A percentile compares a stretch with the other conserved stretches of the same genome.
These are phyloP conservation scores for Lichenostomus cassidix DNA, from an alignment of 2,113 vertebrate genomes.

Conservation along the genomic window DNA sequence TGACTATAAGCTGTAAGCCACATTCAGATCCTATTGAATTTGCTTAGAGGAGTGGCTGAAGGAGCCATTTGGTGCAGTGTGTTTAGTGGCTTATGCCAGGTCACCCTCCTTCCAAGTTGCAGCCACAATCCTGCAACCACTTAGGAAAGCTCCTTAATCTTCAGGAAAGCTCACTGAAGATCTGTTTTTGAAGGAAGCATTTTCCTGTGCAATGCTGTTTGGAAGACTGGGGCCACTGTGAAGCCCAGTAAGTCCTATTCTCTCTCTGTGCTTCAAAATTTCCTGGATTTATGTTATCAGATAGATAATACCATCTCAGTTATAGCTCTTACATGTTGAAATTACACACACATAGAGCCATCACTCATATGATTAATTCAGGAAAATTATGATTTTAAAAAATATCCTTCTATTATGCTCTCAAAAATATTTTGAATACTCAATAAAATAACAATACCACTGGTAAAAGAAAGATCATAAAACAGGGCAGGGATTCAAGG, in stretches of 20 bases:
- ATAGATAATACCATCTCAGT: neutral
- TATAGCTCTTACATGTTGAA: neutral
- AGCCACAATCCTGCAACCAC: neutral
- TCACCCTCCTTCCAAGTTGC: neutral
- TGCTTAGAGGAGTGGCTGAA: neutral
- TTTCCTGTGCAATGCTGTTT: neutral
- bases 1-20: neutral
- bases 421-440: neutral
- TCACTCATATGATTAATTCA: neutral
- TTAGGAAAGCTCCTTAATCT: slow-evolving; percentile 1
- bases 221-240: neutral
- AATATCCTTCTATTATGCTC: neutral
- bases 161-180: neutral
- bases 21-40: slow-evolving; percentile 4
- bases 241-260: neutral
- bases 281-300: neutral
- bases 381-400: neutral
- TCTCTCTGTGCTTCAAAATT: neutral
- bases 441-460: neutral
- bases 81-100: neutral
- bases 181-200: neutral
- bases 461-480: neutral
- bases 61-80: neutral
- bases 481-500: neutral
- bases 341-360: neutral